Conservation (phyloP, 2,113 vertebrate species). For the Barbus barbus region DNA sequence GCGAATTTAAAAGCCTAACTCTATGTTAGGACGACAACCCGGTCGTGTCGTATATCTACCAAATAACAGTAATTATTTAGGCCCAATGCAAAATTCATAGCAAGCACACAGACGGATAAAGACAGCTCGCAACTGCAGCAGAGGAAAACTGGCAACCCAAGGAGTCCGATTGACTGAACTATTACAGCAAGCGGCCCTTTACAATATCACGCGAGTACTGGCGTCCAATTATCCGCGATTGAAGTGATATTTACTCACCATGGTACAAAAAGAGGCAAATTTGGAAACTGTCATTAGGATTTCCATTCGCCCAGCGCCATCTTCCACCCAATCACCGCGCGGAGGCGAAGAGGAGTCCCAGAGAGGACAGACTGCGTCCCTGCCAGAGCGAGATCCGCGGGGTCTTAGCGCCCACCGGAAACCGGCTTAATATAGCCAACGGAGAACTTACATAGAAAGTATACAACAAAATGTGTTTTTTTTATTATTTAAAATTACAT, state of each 20-base stretch:
- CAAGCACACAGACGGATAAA: constrained; percentile 47
- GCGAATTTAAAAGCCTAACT: neutral
- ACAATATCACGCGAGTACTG: neutral
- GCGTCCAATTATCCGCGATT: neutral
- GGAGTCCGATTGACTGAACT: constrained; percentile 25
- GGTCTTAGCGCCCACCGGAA: constrained; percentile 49
- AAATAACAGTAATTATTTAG: constrained; percentile 31
- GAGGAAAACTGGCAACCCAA: constrained; percentile 67
- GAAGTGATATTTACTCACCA: constrained; percentile 78
- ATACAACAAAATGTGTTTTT: no score
- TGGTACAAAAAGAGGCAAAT: constrained; percentile 98
- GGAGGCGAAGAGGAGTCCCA: constrained; percentile 68
- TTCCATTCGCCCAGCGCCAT: constrained; percentile 98
- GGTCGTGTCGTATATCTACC: neutral
- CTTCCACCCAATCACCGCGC: constrained; percentile 85
- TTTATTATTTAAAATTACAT: no score
- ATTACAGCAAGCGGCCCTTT: neutral
- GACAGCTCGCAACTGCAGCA: constrained; percentile 64
- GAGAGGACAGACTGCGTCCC: constrained; percentile 60
- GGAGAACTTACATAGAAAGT: no score
- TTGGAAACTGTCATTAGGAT: constrained; percentile 99
- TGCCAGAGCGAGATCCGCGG: constrained; percentile 47
- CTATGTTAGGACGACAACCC: neutral
- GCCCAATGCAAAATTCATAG: constrained; percentile 48
- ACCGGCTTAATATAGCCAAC: no score